phyloP scores from a whole-genome alignment of 2,113 vertebrate genomes.

The Cavia aperea region DNA sequence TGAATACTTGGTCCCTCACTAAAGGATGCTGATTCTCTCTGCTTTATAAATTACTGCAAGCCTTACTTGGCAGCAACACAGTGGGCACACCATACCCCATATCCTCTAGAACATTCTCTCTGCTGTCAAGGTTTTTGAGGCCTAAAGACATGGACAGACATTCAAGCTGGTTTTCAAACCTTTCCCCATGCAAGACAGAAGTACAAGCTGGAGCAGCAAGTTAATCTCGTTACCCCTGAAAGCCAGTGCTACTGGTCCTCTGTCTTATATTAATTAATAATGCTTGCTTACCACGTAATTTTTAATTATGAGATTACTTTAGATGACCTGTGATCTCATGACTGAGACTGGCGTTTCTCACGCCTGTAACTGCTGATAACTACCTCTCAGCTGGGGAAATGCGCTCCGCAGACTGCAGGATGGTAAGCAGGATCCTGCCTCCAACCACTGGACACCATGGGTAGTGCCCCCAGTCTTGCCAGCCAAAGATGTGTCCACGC shows the following conservation, averaged over 20 bases:
- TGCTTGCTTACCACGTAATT: too few species aligned
- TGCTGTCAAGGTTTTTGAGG: neutral
- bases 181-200: neutral
- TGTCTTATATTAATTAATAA: neutral
- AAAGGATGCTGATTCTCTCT: neutral
- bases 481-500: neutral
- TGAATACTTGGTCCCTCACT: neutral
- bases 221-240: accelerated
- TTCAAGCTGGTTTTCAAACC: neutral
- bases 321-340: accelerated
- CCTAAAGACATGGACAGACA: neutral
- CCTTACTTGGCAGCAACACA: accelerated
- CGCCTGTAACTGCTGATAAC: accelerated
- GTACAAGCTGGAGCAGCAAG: accelerated
- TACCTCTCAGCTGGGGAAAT: accelerated
- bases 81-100: neutral
- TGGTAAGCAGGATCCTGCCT: too few species aligned
- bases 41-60: neutral
- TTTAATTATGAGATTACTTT: neutral
- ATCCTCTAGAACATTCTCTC: too few species aligned
- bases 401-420: neutral
- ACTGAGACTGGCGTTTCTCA: neutral
- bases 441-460: neutral
- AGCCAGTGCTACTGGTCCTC: too few species aligned
- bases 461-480: neutral